These are phyloP conservation scores for Tetragonula clypearis DNA, from an alignment of 1,140 invertebrate genomes.

Conservation along the genomic window DNA sequence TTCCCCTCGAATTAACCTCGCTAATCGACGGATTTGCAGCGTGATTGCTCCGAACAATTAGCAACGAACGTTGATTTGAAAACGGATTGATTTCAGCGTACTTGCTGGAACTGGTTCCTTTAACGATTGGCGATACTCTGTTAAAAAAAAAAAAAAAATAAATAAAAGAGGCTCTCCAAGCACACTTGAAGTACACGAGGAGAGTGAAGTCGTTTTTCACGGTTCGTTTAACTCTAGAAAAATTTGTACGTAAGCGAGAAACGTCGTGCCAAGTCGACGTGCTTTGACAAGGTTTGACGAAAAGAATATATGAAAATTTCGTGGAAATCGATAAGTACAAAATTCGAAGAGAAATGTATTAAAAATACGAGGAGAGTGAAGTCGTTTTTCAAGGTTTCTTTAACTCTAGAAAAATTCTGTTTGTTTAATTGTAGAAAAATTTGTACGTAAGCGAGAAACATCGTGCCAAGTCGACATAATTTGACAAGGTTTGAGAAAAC, in stretches of 20 bases:
- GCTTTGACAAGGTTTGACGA: too few relatives aligned
- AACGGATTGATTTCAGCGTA: neutral
- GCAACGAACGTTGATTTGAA: neutral
- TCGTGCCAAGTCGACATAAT: too few relatives aligned
- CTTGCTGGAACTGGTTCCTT: neutral
- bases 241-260: too few relatives aligned
- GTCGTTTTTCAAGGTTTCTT: neutral
- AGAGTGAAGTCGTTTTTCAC: neutral
- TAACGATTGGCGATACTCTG: neutral
- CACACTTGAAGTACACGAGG: neutral
- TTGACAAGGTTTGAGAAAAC: too few relatives aligned
- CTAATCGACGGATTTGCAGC: neutral
- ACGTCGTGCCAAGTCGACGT: too few relatives aligned
- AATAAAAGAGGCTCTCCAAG: neutral
- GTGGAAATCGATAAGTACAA: too few relatives aligned
- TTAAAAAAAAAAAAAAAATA: neutral
- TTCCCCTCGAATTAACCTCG: neutral
- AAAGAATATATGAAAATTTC: too few relatives aligned
- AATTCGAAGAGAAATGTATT: too few relatives aligned
- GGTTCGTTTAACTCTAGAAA: too few relatives aligned
- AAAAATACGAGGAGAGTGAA: neutral
- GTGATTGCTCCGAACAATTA: neutral
- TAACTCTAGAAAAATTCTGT: too few relatives aligned
- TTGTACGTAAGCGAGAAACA: too few relatives aligned
- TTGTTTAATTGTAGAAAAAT: too few relatives aligned